phyloP scores from a whole-genome alignment of 1,140 invertebrate genomes.

The Myzus persicae region DNA sequence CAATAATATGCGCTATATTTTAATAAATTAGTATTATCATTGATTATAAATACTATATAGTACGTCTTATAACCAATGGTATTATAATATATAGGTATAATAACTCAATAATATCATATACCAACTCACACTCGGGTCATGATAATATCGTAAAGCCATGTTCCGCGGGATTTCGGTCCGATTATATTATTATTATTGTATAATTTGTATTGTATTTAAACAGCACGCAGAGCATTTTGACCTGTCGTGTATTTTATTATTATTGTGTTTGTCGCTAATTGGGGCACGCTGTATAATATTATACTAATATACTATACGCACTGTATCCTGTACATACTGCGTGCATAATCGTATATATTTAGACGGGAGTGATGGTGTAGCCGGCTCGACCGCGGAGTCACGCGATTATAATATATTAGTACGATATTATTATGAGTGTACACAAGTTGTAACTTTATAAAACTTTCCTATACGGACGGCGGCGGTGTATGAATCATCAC shows the following conservation, averaged over 20 bases:
- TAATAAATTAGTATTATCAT: background rate
- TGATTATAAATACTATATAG: no score
- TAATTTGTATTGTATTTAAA: no score
- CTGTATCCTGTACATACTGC: background rate
- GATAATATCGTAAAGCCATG: background rate
- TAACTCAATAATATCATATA: background rate
- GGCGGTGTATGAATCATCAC: background rate
- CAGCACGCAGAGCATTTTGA: background rate
- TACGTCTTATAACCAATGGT: no score
- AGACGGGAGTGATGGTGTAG: background rate
- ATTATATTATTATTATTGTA: no score
- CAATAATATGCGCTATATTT: background rate
- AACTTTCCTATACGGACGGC: background rate
- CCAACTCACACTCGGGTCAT: background rate
- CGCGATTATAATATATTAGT: background rate
- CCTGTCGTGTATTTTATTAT: background rate
- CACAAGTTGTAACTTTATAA: background rate
- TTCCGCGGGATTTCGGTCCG: background rate
- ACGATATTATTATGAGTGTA: background rate
- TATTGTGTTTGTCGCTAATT: background rate
- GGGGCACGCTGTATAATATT: background rate
- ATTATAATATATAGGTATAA: background rate
- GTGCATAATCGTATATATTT: constrained; percentile 9
- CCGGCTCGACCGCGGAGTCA: background rate
- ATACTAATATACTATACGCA: background rate